Base-by-base conservation (phyloP, 2,888 invertebrate species). In the Eupsilia transversa region DNA sequence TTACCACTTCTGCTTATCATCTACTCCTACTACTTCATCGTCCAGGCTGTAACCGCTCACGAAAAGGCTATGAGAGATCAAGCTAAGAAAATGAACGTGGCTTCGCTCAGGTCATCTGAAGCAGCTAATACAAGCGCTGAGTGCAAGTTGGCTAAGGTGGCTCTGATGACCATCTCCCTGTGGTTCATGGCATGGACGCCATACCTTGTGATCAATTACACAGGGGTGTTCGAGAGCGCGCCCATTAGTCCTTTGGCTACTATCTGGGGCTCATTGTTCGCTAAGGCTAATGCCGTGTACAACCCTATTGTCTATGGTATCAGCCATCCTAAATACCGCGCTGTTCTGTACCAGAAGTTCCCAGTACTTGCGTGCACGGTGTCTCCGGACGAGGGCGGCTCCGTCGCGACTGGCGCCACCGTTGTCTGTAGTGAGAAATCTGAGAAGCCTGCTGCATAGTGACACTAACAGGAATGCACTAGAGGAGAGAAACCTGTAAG, bases 161-260 rank as follows among this genome's bases (percentile, higher is more conserved):
- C 99, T 67, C 96, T 99, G 91, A 98, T 98, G 97, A 99, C 99
- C 81, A 98, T 99, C 89, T 97, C 98, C 0, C 94, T 99, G 85
- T 99, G 99, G 98, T 98, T 99, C 96, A 97, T 98, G 97, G 98
- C 99, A 64, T 99, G 99, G 99, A 98, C 98, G 33, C 99, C 99
- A 9, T 99, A 99, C 91, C 95, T 98, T 84, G 97, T 98, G 72
- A 98, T 98, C 91, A 98, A 98, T 93, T 98, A 97, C 90, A 96
- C 97, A 80, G 98, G 98, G 59, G 97, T 98, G 69, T 98, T 98
- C 91, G 97, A 98, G 89, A 97, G 97, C 73, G 96, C 97, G 60
- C 97, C 97, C 65, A 97, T 98, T 87, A 98, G 97, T 83, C 98
- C 98, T 30, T 95, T 98, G 84, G 97, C 97, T 85, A 98, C 98